phyloP scores from a whole-genome alignment of 2,113 vertebrate genomes.

The Hirundichthys speculiger region DNA sequence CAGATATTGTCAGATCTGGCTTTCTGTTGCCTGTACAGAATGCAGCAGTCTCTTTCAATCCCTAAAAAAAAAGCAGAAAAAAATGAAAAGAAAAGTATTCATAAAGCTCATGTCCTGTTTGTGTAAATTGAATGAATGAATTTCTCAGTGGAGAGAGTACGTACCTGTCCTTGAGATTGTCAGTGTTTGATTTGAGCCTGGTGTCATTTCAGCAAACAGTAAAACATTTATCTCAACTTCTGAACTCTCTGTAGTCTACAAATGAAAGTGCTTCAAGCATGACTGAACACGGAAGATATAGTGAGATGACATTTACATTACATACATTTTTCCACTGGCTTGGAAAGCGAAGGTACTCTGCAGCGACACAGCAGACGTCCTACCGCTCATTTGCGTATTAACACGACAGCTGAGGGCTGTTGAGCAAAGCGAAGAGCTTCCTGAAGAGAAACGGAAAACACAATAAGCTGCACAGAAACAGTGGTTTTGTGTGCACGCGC shows the following conservation, averaged over 20 bases:
- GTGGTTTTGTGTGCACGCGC: constrained; percentile 64
- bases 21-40: constrained; percentile 28
- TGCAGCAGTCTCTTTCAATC: constrained; percentile 41
- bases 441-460: constrained; percentile 80
- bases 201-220: constrained; percentile 71
- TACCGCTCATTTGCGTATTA: constrained; percentile 57
- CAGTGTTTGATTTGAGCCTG: constrained; percentile 55
- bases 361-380: constrained; percentile 29
- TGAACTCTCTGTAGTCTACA: constrained; percentile 43
- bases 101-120: background rate
- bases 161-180: constrained; percentile 67
- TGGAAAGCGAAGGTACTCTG: constrained; percentile 75
- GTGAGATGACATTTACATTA: constrained; percentile 76
- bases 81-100: background rate
- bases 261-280: constrained; percentile 53
- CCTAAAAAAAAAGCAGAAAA: constrained; percentile 31
- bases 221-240: constrained; percentile 45
- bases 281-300: constrained; percentile 62
- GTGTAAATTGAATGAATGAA: background rate
- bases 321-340: constrained; percentile 66
- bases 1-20: constrained; percentile 35
- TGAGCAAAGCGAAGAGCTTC: constrained; percentile 66
- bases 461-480: constrained; percentile 49
- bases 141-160: constrained; percentile 26
- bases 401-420: constrained; percentile 40